Base-by-base conservation (phyloP, 2,797 vertebrate species). In the Arrhamphus sclerolepis region DNA sequence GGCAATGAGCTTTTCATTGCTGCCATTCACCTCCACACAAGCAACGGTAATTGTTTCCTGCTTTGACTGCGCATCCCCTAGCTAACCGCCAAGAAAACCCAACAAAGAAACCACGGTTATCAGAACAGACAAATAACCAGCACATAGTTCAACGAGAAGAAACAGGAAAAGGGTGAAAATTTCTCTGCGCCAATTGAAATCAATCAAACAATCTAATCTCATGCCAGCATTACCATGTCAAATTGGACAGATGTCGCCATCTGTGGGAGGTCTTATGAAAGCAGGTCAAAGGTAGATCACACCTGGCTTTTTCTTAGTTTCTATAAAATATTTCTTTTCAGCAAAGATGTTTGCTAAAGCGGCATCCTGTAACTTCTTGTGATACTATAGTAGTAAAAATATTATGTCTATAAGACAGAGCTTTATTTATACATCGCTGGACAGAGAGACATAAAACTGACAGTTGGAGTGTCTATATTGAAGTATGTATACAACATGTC, bases 241-340 rank as follows among this genome's bases (percentile, higher is more conserved):
- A 62, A 56, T 72, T 53, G 59, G 84, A 62, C 87, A 89, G 86
- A 85, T 91, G 85, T 83, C 70, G 50, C 85, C 87, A 86, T 89
- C 85, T 88, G 31, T 11, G 13, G 87, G 34, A 63, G 63, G 39
- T 67, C 78, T 67, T 82, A 77, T 72, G 58, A 67, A 48, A 70
- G 67, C 53, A 28, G 70, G 81, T 48, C 62, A 78, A 77, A 73
- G 58, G 61, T 57, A 54, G 20, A 14, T 26, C 44, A 47, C 66
- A 39, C 9, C 21, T 63, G 48, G 21, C 22, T 51, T 57, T 54
- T 59, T 42, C 43, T n/a, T 9, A 31, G 10, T 17, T 11, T 11
- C n/a, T 24, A 6, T 0, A 29, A 29, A 64, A 55, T 39, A n/a
- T 2, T 20, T 17, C 5, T 31, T 7, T 46, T 57, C 43, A 26